Evolutionary conservation across 2,888 invertebrate genomes (phyloP).

Genomic region (Scaptomyza polygonia): DNA sequence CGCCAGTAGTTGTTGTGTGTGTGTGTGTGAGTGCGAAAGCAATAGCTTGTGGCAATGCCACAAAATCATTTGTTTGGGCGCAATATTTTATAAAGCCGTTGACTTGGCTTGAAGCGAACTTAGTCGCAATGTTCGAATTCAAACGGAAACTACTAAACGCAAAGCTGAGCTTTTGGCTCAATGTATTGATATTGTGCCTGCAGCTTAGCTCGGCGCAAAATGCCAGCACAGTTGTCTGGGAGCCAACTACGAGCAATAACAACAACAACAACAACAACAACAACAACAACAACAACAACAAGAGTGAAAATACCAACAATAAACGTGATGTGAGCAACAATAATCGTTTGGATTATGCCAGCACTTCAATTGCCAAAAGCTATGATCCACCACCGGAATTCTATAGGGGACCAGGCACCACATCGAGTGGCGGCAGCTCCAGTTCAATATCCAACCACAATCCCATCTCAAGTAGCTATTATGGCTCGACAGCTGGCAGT

Average conservation of each 20-base stretch:
- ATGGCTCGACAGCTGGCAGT: constrained; percentile 3
- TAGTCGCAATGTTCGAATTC: constrained; percentile 63
- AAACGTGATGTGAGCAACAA: constrained; percentile 40
- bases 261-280: constrained; percentile 20
- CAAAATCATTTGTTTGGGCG: constrained; percentile 5
- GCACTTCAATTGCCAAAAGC: constrained; percentile 69
- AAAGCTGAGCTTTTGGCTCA: constrained; percentile 26
- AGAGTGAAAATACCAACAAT: constrained; percentile 28
- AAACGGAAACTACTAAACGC: constrained; percentile 54
- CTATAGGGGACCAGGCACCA: constrained; percentile 76
- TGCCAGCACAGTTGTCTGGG: constrained; percentile 44
- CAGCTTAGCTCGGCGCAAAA: constrained; percentile 42
- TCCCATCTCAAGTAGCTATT: neutral
- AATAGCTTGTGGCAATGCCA: constrained; percentile 37
- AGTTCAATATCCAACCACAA: constrained; percentile 3
- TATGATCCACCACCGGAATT: constrained; percentile 82
- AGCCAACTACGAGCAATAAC: constrained; percentile 21
- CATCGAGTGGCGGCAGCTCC: constrained; percentile 10
- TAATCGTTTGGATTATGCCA: constrained; percentile 57
- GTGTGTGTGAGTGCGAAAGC: neutral
- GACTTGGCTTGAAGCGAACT: constrained; percentile 51
- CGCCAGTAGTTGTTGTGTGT: constrained; percentile 54
- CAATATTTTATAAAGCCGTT: constrained; percentile 74
- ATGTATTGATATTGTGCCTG: constrained; percentile 3
- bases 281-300: constrained; percentile 27